Evolutionary conservation across 2,113 vertebrate genomes (phyloP).

Genomic region (Apistogramma diplotaenia): DNA sequence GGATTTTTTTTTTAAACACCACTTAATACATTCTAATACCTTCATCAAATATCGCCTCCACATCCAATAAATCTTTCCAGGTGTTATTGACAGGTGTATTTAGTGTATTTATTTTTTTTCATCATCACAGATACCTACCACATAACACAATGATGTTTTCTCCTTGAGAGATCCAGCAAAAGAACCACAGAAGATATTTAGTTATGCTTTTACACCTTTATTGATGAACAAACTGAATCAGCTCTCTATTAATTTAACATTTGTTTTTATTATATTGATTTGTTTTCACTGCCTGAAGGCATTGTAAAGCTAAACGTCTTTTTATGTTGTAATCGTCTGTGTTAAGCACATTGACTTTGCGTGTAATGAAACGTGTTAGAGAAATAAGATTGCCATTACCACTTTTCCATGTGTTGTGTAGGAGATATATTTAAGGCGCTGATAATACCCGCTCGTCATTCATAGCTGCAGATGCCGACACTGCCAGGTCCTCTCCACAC

Average conservation of each 20-base stretch:
- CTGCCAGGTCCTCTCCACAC: not conserved
- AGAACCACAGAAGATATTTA: not conserved
- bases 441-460: not conserved
- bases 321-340: too few species aligned
- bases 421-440: not conserved
- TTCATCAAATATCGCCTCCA: not conserved
- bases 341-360: too few species aligned
- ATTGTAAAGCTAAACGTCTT: too few species aligned
- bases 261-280: not conserved
- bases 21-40: not conserved
- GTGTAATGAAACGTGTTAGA: too few species aligned
- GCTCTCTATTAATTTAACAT: not conserved
- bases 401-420: not conserved
- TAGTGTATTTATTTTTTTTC: not conserved
- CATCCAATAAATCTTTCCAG: not conserved
- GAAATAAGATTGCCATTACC: too few species aligned
- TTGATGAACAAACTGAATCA: not conserved
- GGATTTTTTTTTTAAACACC: not conserved
- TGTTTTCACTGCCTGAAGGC: too few species aligned
- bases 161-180: not conserved
- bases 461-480: not conserved
- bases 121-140: not conserved
- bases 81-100: not conserved
- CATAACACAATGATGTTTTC: not conserved
- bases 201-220: not conserved